A percentile compares a stretch with the other conserved stretches of the same genome.
These are phyloP conservation scores for Lasioglossum oenotherae DNA, from an alignment of 2,888 invertebrate species.

Conservation along the genomic window DNA sequence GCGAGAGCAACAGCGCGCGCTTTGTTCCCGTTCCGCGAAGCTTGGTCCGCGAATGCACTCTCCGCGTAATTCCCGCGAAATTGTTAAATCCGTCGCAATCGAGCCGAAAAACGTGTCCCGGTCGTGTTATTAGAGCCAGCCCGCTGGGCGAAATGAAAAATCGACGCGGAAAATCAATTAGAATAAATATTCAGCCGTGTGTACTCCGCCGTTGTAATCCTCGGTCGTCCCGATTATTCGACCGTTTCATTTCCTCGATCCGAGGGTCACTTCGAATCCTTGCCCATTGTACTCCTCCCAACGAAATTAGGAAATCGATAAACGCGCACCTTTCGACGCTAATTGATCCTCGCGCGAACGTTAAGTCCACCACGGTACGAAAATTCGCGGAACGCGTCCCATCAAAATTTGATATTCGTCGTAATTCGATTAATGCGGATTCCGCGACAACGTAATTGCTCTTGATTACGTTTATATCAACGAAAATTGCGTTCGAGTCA, in stretches of 20 bases:
- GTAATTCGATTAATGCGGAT: neutral
- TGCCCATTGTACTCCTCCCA: neutral
- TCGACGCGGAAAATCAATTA: conserved; percentile 31
- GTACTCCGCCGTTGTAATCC: conserved; percentile 10
- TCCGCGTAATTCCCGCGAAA: conserved; percentile 9
- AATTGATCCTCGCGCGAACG: neutral
- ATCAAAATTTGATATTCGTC: neutral
- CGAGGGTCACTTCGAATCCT: neutral
- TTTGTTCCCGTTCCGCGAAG: conserved; percentile 1
- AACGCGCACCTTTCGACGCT: neutral
- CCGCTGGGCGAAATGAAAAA: conserved; percentile 11
- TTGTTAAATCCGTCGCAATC: conserved; percentile 16
- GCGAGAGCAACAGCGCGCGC: neutral
- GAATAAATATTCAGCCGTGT: neutral
- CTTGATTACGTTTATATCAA: neutral
- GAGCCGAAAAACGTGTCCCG: neutral
- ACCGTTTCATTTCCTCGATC: neutral
- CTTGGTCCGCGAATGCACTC: neutral
- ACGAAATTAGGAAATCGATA: neutral
- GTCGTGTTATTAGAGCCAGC: conserved; percentile 5
- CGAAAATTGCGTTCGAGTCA: neutral
- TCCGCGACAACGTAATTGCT: neutral
- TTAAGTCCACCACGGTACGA: neutral
- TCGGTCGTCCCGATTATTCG: conserved; percentile 9
- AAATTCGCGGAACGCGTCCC: neutral